Conservation (phyloP, 2,113 vertebrate species). For the Prionailurus viverrinus region DNA sequence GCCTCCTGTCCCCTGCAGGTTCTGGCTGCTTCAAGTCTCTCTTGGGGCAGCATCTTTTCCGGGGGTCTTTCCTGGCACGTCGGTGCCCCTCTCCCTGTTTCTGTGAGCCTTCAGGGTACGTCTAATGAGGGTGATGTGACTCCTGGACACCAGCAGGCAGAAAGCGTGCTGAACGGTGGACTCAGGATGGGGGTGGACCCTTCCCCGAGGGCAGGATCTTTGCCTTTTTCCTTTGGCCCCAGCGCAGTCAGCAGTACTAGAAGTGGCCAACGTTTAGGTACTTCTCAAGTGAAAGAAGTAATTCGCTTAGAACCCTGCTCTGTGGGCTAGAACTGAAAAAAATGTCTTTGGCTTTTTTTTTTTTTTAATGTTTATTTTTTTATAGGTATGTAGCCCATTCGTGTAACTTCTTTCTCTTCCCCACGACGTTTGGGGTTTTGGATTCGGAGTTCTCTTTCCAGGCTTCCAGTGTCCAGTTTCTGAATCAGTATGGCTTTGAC, state of each 20-base stretch:
- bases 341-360: not conserved
- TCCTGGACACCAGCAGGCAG: not conserved
- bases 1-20: not conserved
- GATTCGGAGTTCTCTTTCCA: constrained; percentile 87
- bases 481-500: constrained; percentile 88
- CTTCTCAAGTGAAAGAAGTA: not conserved
- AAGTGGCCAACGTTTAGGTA: not conserved
- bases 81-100: accelerated
- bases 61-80: not conserved
- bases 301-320: not conserved
- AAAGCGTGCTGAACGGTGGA: not conserved
- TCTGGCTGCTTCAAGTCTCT: not conserved
- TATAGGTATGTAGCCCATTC: constrained; percentile 87
- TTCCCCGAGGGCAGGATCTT: not conserved
- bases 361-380: not conserved
- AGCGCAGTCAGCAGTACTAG: not conserved
- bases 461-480: constrained; percentile 87
- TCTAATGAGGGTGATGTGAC: accelerated
- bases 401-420: constrained; percentile 90
- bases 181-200: not conserved
- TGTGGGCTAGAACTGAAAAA: not conserved
- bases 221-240: not conserved
- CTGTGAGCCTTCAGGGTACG: not conserved
- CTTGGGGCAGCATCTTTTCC: not conserved
- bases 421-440: constrained; percentile 83